A percentile compares a stretch with the other conserved stretches of the same genome.
Evolutionary conservation across 92 coral and sea anemone genomes (phyloP).

Genomic region (Paramuricea clavata): DNA sequence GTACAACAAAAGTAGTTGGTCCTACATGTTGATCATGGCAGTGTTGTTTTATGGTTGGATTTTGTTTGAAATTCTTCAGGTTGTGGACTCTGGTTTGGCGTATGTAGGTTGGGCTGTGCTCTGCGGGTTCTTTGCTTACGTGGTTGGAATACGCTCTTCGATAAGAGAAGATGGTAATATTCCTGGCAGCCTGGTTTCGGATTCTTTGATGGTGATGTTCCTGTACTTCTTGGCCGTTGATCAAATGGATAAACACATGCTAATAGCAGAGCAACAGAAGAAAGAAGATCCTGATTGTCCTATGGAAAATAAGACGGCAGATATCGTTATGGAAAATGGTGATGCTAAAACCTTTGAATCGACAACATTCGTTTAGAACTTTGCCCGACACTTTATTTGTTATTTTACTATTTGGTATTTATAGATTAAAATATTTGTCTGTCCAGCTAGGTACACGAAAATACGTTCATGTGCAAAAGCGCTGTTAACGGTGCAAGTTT

Average conservation of each 20-base stretch:
- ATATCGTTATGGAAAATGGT: constrained; percentile 8
- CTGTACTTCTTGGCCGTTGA: constrained; percentile 79
- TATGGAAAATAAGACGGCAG: constrained; percentile 12
- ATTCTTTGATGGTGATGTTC: constrained; percentile 75
- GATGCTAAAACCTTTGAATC: not conserved
- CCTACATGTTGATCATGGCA: constrained; percentile 72
- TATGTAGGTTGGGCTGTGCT: constrained; percentile 77
- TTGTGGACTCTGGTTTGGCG: constrained; percentile 64
- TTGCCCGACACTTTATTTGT: not conserved
- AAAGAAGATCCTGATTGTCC: constrained; percentile 18
- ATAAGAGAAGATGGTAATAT: constrained; percentile 82
- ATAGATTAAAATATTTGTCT: not conserved
- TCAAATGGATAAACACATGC: constrained; percentile 86
- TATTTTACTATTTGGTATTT: not conserved
- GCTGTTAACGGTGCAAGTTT: constrained; percentile 8
- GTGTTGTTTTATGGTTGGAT: constrained; percentile 74
- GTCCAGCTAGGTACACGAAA: not conserved
- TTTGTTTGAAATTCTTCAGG: constrained; percentile 62
- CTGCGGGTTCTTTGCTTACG: constrained; percentile 75
- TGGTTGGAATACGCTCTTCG: constrained; percentile 69
- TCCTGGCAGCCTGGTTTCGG: constrained; percentile 81
- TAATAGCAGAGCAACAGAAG: constrained; percentile 34
- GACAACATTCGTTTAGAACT: constrained; percentile 21
- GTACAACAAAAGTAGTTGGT: constrained; percentile 46
- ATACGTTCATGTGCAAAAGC: not conserved